Evolutionary conservation across 1,140 invertebrate genomes (phyloP), one percentile per base, ranked within the genome.

Genomic region (Drosophila lacteicornis): DNA sequence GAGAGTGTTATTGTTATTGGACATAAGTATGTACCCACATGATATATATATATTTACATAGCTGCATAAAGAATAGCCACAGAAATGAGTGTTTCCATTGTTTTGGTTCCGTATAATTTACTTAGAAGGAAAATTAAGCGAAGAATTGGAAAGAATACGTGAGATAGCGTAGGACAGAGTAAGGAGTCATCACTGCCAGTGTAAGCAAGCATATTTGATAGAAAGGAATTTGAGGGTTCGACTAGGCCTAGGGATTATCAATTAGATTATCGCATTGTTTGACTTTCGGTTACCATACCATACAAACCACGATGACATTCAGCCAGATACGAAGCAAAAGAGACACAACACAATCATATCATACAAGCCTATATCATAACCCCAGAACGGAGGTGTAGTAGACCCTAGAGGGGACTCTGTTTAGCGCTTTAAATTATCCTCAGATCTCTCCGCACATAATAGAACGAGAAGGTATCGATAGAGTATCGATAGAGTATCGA

Each of bases 331-430:
- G 59, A 65, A 75, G 67, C 63, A 62, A 58, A 62, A 58, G 47
- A 61, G 15, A 67, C 75, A 81, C 62, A 60, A 74, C 75, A 87
- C 60, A 88, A 87, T 87, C 83, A 87, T 87, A 87, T 87, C 83
- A 87, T 84, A 73, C 57, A 69, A 84, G 58, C 60, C 49, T 68
- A 84, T 85, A 84, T 83, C 80, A 82, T 58, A 53, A 60, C 17
- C 50, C 68, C 25, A 49, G 19, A 59, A 33, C 56, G 27, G 60
- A 17, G 60, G 57, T 51, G 69, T 62, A 50, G 40, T 42, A 49
- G 51, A 49, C 22, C 43, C 27, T 42, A 17, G 25, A 15, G 40
- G 40, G 22, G 49, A 40, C 42, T 56, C 40, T 55, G 27, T 38
- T 46, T 50, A 77, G 56, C 55, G 73, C 47, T 61, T 68, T 51